Base-by-base conservation (phyloP, 2,888 invertebrate species). In the Drosophila subsilvestris region DNA sequence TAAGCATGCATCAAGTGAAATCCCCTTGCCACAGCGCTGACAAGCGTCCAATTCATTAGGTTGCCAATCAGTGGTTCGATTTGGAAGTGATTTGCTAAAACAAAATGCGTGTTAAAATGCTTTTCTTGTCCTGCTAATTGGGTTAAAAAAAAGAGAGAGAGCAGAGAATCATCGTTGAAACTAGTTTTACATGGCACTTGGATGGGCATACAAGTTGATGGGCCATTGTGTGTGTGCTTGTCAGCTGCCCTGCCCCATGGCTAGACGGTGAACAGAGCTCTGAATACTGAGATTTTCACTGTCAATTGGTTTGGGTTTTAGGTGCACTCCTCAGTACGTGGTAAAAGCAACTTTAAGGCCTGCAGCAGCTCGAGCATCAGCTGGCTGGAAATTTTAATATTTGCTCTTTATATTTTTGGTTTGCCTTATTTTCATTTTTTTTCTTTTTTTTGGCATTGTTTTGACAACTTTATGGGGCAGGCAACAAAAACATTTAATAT, bases 381-480 rank as follows among this genome's bases (percentile, higher is more conserved):
- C 12, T 32, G 32, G 32, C 12, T 32, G 32, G 3, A 12, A 5
- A 12, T 32, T 12, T 49, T 44, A 32, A 67, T 50, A 67, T 29
- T 56, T 66, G 43, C 27, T 27, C 32, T 54, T 59, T 25, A 54
- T 58, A 25, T 57, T 25, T 49, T 18, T 25, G 14, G 18, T 5
- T 5, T 29, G 49, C 49, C 22, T 22, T 2, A 3, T 22, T 22
- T 22, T 22, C 20, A 22, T 2, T 22, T 22, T 22, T 22, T 51
- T 32, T 29, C 25, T 59, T 57, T 57, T 44, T 44, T 25, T 44
- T 18, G 51, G 27, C 80, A 84, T 69, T 80, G 78, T 74, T 86
- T 84, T 84, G 85, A 78, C 79, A 87, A 87, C 76, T 82, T 87
- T 78, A 74, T 87, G 66, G 74, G 58, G 18, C 22, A 47, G 60